phyloP scores from a whole-genome alignment of 53 echinoderm and acorn worm genomes.

The Paracentrotus lividus region DNA sequence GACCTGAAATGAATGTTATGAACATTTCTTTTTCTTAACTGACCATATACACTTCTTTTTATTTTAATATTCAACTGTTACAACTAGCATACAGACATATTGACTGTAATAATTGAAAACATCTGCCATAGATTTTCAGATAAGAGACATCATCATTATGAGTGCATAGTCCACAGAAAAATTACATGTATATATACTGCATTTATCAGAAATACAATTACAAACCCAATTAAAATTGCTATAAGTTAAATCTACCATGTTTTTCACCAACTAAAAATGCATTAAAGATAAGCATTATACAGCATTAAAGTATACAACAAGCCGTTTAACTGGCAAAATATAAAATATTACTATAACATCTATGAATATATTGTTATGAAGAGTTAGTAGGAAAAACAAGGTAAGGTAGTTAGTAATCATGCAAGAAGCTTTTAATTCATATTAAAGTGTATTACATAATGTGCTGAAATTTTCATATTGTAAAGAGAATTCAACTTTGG shows the following conservation, averaged over 20 bases:
- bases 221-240: background rate
- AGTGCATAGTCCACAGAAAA: too few species aligned
- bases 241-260: background rate
- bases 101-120: too few species aligned
- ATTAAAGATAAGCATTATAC: background rate
- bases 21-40: too few species aligned
- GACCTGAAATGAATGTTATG: too few species aligned
- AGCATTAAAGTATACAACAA: background rate
- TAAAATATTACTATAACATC: background rate
- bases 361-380: background rate
- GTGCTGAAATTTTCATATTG: too few species aligned
- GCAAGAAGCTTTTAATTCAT: background rate
- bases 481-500: background rate
- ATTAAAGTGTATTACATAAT: background rate
- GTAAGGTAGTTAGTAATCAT: slow-evolving; percentile 10
- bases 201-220: background rate
- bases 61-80: too few species aligned
- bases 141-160: too few species aligned
- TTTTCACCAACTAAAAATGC: background rate
- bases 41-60: too few species aligned
- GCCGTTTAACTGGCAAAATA: background rate
- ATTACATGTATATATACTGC: too few species aligned
- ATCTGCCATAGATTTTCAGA: too few species aligned
- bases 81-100: too few species aligned
- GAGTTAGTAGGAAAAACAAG: slow-evolving; percentile 1